Evolutionary conservation across 2,888 invertebrate genomes (phyloP).

Genomic region (Plebejus argus): DNA sequence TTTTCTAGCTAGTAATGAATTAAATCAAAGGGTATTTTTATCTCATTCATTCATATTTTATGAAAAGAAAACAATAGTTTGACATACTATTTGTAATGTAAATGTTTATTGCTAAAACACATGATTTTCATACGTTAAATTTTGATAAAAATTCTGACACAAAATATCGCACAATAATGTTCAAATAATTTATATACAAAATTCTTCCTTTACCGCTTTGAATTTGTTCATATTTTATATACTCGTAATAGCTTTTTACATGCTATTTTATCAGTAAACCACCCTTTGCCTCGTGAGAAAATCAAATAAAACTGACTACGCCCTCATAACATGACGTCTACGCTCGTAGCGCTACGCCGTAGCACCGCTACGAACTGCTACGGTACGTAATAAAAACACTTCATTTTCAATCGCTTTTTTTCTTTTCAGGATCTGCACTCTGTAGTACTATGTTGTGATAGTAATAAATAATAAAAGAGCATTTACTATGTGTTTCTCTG

Average conservation of each 20-base stretch:
- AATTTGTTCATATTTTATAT: not conserved
- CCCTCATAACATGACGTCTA: not conserved
- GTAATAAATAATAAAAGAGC: not conserved
- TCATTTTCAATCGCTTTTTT: not conserved
- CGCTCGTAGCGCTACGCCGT: conserved; percentile 9
- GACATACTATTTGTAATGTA: no score
- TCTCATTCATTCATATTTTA: no score
- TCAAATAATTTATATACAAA: no score
- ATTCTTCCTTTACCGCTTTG: not conserved
- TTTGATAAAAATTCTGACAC: no score
- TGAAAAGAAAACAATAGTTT: no score
- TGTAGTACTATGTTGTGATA: not conserved
- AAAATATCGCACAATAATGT: no score
- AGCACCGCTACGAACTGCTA: not conserved
- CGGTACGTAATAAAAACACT: not conserved
- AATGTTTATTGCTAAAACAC: no score
- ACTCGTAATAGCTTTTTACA: not conserved
- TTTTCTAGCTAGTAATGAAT: no score
- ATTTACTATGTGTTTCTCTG: no score
- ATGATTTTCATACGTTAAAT: no score
- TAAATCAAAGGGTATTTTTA: no score
- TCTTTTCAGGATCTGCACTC: not conserved
- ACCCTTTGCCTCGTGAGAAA: not conserved
- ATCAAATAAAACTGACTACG: conserved; percentile 10
- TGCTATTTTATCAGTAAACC: not conserved